Evolutionary conservation across 2,797 vertebrate genomes (phyloP).

Genomic region (Percopsis omiscomaycus): DNA sequence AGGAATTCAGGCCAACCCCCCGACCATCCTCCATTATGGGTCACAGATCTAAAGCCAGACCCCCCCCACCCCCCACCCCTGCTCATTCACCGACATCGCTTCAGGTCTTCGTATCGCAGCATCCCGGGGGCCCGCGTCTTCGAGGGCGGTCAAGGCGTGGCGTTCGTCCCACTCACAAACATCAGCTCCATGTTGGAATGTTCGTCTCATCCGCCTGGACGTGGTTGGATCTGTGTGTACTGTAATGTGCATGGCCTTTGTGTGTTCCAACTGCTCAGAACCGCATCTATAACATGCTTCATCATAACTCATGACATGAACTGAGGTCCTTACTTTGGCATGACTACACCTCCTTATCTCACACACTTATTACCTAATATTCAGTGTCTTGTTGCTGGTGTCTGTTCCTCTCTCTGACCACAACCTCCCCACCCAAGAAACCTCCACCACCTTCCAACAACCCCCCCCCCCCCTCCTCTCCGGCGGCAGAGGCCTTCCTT

Average conservation of each 20-base stretch:
- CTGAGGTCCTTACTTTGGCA: slow-evolving; percentile 1
- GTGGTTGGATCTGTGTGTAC: slow-evolving; percentile 2
- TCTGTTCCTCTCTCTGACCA: slow-evolving; percentile 72
- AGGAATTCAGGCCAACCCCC: not conserved
- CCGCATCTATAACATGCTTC: not conserved
- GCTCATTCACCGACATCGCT: slow-evolving; percentile 9
- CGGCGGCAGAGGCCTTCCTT: slow-evolving; percentile 38
- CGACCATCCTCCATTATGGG: slow-evolving; percentile 16
- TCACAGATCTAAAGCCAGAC: not conserved
- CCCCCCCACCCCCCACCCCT: slow-evolving; percentile 13
- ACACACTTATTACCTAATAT: slow-evolving; percentile 9
- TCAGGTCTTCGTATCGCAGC: slow-evolving; percentile 24
- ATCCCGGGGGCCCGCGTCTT: not conserved
- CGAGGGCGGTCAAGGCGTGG: slow-evolving; percentile 4
- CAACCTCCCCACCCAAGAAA: slow-evolving; percentile 21
- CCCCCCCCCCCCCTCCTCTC: slow-evolving; percentile 5
- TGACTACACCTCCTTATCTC: too few species aligned
- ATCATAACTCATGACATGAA: not conserved
- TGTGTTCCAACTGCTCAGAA: not conserved
- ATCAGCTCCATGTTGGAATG: slow-evolving; percentile 26
- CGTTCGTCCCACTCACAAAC: slow-evolving; percentile 17
- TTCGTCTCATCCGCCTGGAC: slow-evolving; percentile 39
- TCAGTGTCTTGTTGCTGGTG: slow-evolving; percentile 43
- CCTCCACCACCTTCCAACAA: slow-evolving; percentile 8
- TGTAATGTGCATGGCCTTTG: too few species aligned